A percentile compares a stretch with the other conserved stretches of the same genome.
Conservation (phyloP, 2,888 invertebrate genomes). For the Dolichomitus sp. region DNA sequence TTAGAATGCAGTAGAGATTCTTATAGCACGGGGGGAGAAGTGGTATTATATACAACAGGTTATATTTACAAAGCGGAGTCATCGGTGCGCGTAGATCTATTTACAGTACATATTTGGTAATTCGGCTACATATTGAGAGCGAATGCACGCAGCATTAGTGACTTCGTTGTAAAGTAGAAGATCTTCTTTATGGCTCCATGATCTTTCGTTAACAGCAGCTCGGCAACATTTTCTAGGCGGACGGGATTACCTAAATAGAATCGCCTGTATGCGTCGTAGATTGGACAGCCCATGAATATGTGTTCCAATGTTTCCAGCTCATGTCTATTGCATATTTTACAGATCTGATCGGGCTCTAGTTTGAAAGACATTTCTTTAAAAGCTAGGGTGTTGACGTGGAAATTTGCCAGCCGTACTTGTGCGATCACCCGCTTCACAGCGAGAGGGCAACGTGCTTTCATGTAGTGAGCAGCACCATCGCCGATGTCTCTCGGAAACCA, state of each 20-base stretch:
- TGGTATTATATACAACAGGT: background rate
- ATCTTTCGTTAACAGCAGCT: background rate
- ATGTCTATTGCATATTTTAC: slow-evolving; percentile 6
- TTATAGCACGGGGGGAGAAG: slow-evolving; percentile 8
- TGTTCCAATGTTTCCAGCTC: slow-evolving; percentile 28
- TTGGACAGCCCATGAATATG: slow-evolving; percentile 23
- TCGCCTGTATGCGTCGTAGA: slow-evolving; percentile 29
- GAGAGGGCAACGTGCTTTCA: slow-evolving; percentile 18
- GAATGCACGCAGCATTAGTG: slow-evolving; percentile 19
- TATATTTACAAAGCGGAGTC: too few relatives aligned
- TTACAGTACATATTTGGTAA: too few relatives aligned
- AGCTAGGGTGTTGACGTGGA: slow-evolving; percentile 12
- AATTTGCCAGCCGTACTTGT: slow-evolving; percentile 17
- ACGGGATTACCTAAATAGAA: slow-evolving; percentile 8
- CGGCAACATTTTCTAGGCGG: background rate
- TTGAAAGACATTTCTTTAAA: slow-evolving; percentile 9
- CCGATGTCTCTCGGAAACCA: slow-evolving; percentile 21
- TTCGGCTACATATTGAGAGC: background rate
- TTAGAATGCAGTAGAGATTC: slow-evolving; percentile 2
- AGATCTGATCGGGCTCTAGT: slow-evolving; percentile 1
- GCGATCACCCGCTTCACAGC: slow-evolving; percentile 15
- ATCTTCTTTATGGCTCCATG: background rate
- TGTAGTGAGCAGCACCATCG: slow-evolving; percentile 6
- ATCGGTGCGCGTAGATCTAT: too few relatives aligned
- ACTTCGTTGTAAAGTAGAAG: background rate